Percentiles rank a stretch among this genome's conserved stretches.
Conservation (phyloP, 37 sponge, comb jelly and placozoan species). For the Petrosia ficiformis region DNA sequence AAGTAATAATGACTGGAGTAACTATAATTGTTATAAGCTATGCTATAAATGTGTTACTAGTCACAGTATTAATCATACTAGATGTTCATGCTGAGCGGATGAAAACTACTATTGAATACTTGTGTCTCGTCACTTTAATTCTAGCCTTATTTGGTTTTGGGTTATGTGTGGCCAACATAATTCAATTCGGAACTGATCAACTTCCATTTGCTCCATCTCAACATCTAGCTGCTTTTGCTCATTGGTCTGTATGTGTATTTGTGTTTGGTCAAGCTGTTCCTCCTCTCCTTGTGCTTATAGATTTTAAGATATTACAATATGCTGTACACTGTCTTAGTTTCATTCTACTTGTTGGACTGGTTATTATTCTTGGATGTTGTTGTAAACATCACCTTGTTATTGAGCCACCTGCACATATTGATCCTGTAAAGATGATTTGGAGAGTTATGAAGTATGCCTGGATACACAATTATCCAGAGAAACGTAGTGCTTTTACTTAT, state of each 20-base stretch:
- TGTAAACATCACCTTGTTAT: not conserved
- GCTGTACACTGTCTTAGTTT: not conserved
- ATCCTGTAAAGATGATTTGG: not conserved
- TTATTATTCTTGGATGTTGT: no score
- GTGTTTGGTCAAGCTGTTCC: not conserved
- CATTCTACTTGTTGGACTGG: not conserved
- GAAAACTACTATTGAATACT: no score
- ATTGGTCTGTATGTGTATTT: not conserved
- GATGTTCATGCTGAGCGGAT: no score
- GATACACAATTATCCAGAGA: not conserved
- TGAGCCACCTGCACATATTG: not conserved
- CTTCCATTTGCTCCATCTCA: not conserved
- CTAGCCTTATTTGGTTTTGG: no score
- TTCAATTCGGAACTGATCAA: not conserved
- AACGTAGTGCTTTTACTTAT: slow-evolving; percentile 10
- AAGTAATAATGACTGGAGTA: not conserved
- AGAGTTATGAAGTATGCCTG: not conserved
- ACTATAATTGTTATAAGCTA: not conserved
- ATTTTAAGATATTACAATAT: not conserved
- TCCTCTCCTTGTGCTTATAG: not conserved
- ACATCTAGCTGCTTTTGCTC: not conserved
- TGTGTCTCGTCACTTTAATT: no score
- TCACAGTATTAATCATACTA: no score
- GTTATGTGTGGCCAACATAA: no score
- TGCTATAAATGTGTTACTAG: no score